Conservation (phyloP, 2,797 vertebrate genomes). For the Salmo trutta region DNA sequence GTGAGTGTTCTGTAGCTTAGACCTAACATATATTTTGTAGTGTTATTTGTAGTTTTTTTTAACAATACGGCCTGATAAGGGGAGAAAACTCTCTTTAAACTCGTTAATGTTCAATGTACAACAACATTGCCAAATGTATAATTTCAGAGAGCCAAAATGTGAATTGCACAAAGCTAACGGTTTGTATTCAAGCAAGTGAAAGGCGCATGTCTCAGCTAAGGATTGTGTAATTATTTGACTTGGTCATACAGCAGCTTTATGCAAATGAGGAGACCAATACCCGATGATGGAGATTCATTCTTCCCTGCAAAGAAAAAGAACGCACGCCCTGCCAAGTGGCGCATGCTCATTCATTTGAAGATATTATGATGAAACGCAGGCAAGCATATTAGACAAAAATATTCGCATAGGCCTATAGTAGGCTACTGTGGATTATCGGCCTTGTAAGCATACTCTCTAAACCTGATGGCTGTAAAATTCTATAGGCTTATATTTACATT, state of each 20-base stretch:
- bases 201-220: conserved; percentile 68
- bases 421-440: neutral
- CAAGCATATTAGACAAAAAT: neutral
- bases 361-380: neutral
- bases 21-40: too few species aligned
- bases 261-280: conserved; percentile 89
- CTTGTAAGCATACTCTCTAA: neutral
- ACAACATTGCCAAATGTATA: neutral
- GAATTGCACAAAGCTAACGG: conserved; percentile 50
- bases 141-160: conserved; percentile 1
- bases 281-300: conserved; percentile 83
- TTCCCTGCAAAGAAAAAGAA: conserved; percentile 68
- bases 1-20: too few species aligned
- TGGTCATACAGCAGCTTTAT: conserved; percentile 92
- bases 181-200: conserved; percentile 65
- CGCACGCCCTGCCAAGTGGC: conserved; percentile 67
- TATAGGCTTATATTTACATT: neutral
- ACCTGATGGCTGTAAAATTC: neutral
- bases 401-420: neutral
- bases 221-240: conserved; percentile 91
- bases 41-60: neutral
- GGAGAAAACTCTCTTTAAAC: neutral
- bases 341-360: conserved; percentile 30
- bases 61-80: neutral
- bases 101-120: neutral